A percentile compares a stretch with the other conserved stretches of the same genome.
These are phyloP conservation scores for Anoplolepis gracilipes DNA, from an alignment of 1,140 invertebrate species.

Conservation along the genomic window DNA sequence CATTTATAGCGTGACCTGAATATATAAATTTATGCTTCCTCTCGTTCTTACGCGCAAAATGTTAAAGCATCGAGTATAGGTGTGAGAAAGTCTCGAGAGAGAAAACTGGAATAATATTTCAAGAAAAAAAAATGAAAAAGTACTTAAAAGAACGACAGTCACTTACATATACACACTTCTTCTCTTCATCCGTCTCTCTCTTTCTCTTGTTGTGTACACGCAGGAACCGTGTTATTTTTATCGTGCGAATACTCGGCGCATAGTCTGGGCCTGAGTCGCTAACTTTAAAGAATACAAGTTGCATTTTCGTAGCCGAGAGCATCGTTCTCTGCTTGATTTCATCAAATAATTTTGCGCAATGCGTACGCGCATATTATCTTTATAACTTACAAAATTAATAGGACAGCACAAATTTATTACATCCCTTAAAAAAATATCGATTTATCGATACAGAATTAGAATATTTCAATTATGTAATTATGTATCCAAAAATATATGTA, in stretches of 20 bases:
- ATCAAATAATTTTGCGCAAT: conserved; percentile 9
- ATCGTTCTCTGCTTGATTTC: conserved; percentile 25
- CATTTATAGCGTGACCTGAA: conserved; percentile 49
- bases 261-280: conserved; percentile 75
- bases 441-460: not conserved
- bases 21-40: conserved; percentile 20
- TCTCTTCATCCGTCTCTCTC: conserved; percentile 12
- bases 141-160: conserved; percentile 15
- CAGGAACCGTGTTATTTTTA: conserved; percentile 85
- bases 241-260: conserved; percentile 82
- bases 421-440: not conserved
- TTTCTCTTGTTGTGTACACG: conserved; percentile 64
- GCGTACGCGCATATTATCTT: not conserved
- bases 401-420: too few relatives aligned
- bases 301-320: conserved; percentile 66
- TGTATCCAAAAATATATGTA: not conserved
- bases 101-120: conserved; percentile 19
- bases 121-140: not conserved
- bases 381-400: conserved; percentile 5
- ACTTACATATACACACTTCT: not conserved
- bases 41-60: not conserved
- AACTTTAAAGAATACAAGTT: conserved; percentile 78
- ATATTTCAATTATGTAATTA: not conserved
- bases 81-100: not conserved
- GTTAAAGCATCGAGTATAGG: not conserved